These are phyloP conservation scores for Mobula hypostoma DNA, from an alignment of 2,113 vertebrate species.

Conservation along the genomic window DNA sequence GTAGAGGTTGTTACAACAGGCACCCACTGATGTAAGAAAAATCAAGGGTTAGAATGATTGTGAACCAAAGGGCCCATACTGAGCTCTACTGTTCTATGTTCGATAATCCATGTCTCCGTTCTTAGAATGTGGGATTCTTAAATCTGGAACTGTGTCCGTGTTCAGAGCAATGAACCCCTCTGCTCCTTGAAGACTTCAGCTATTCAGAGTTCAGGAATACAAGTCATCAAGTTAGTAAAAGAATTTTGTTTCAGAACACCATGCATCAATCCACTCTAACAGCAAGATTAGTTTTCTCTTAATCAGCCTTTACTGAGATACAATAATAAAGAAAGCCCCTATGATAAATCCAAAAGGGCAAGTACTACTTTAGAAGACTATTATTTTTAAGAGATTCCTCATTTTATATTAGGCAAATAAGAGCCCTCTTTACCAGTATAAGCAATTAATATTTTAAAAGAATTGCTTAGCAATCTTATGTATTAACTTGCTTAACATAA, in stretches of 20 bases:
- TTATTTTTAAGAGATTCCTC: not conserved
- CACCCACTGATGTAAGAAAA: no score
- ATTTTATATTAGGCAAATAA: not conserved
- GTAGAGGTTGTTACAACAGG: no score
- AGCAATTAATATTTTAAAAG: not conserved
- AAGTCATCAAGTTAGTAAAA: not conserved
- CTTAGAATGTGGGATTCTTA: not conserved
- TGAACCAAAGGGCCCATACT: no score
- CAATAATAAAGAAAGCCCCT: not conserved
- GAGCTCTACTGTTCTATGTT: no score
- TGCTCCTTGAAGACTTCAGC: not conserved
- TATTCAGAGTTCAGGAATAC: not conserved
- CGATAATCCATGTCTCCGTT: not conserved
- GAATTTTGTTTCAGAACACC: not conserved
- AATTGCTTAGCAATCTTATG: not conserved
- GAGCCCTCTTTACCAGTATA: not conserved
- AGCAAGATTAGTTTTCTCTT: not conserved
- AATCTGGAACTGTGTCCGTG: not conserved
- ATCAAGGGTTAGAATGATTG: no score
- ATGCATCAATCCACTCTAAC: not conserved
- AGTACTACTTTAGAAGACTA: not conserved
- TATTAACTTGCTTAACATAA: not conserved
- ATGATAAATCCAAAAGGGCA: not conserved
- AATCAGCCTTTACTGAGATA: not conserved
- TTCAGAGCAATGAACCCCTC: not conserved